Conservation (phyloP, 2,888 invertebrate genomes). For the Criorhina ranunculi region DNA sequence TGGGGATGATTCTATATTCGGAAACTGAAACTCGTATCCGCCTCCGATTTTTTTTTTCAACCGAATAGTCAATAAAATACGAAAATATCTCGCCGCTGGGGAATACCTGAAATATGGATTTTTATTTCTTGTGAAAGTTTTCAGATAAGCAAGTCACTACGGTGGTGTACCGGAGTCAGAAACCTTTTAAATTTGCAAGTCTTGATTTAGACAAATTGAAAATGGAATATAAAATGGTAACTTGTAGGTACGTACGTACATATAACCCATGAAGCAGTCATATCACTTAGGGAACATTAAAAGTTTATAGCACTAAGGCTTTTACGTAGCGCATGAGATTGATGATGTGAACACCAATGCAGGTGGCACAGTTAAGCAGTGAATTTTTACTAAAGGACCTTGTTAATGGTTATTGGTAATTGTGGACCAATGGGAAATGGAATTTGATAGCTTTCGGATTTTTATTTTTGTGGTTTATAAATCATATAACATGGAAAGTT, state of each 20-base stretch:
- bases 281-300: slow-evolving; percentile 70
- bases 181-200: slow-evolving; percentile 78
- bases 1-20: slow-evolving; percentile 52
- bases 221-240: slow-evolving; percentile 73
- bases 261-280: slow-evolving; percentile 48
- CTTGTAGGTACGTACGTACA: slow-evolving; percentile 78
- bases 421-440: background rate
- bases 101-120: slow-evolving; percentile 66
- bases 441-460: slow-evolving; percentile 6
- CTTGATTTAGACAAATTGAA: slow-evolving; percentile 79
- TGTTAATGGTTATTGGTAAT: slow-evolving; percentile 53
- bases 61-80: slow-evolving; percentile 62
- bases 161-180: slow-evolving; percentile 24
- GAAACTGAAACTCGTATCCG: slow-evolving; percentile 36
- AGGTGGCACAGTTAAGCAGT: slow-evolving; percentile 7
- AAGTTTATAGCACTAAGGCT: slow-evolving; percentile 47
- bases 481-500: background rate
- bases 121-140: slow-evolving; percentile 60
- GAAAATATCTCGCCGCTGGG: slow-evolving; percentile 48
- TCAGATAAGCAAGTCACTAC: slow-evolving; percentile 22
- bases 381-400: slow-evolving; percentile 39
- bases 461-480: background rate
- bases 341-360: slow-evolving; percentile 43
- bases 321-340: slow-evolving; percentile 48
- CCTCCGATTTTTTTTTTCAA: slow-evolving; percentile 3